phyloP scores from a whole-genome alignment of 2,888 invertebrate genomes.

The Phragmatobia fuliginosa region DNA sequence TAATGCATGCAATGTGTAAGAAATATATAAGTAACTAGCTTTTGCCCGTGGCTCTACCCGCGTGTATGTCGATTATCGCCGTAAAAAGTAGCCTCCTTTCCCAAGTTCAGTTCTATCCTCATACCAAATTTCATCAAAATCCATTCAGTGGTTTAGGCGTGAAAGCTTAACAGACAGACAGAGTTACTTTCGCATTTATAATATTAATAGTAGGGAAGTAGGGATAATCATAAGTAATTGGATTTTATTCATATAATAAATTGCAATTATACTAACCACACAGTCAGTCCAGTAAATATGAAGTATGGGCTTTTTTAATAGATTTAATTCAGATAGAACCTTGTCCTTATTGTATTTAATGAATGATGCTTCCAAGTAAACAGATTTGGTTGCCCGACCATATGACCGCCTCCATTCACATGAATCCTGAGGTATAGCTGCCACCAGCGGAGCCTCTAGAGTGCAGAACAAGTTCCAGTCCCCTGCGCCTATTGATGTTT shows the following conservation, averaged over 20 bases:
- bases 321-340: constrained; percentile 91
- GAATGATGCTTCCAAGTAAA: constrained; percentile 93
- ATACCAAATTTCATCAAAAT: too few species aligned
- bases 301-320: constrained; percentile 95
- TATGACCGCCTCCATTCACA: constrained; percentile 97
- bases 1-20: background rate
- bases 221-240: background rate
- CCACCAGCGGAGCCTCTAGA: constrained; percentile 91
- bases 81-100: too few species aligned
- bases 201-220: too few species aligned
- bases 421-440: constrained; percentile 94
- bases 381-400: constrained; percentile 94
- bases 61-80: too few species aligned
- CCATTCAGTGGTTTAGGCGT: too few species aligned
- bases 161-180: too few species aligned
- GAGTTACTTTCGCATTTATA: too few species aligned
- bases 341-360: constrained; percentile 92
- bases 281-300: constrained; percentile 98
- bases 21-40: too few species aligned
- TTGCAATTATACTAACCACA: constrained; percentile 88
- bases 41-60: too few species aligned
- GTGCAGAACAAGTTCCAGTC: constrained; percentile 94
- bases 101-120: too few species aligned
- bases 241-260: background rate
- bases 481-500: constrained; percentile 89